Percentiles rank a stretch among this genome's conserved stretches.
Evolutionary conservation across 2,888 invertebrate species (phyloP).

Genomic region (Oligia latruncula): DNA sequence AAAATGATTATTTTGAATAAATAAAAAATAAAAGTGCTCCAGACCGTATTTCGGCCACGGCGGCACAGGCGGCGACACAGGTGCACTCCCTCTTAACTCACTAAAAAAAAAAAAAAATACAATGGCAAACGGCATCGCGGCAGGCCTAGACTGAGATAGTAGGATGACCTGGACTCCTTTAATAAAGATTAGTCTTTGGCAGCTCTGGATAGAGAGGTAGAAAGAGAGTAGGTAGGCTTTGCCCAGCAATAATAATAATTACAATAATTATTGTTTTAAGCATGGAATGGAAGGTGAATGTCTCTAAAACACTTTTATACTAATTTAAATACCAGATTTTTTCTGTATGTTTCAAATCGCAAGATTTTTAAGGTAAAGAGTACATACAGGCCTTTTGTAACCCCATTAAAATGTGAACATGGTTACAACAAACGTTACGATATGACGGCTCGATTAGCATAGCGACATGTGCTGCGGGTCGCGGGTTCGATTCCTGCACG

Average conservation of each 20-base stretch:
- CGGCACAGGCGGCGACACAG: no score
- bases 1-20: background rate
- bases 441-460: conserved; percentile 28
- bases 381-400: conserved; percentile 56
- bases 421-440: conserved; percentile 18
- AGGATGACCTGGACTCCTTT: no score
- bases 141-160: no score
- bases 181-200: no score
- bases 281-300: background rate
- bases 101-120: background rate
- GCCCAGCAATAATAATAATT: background rate
- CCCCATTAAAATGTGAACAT: conserved; percentile 44
- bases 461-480: conserved; percentile 35
- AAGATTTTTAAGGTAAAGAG: background rate
- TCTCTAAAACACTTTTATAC: no score
- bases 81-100: no score
- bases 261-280: background rate
- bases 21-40: background rate
- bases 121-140: background rate
- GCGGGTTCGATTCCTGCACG: conserved; percentile 51
- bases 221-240: no score
- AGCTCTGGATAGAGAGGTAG: no score
- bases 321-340: background rate
- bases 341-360: background rate
- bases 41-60: no score